Evolutionary conservation across 2,113 vertebrate genomes (phyloP).

Genomic region (Condylura cristata): DNA sequence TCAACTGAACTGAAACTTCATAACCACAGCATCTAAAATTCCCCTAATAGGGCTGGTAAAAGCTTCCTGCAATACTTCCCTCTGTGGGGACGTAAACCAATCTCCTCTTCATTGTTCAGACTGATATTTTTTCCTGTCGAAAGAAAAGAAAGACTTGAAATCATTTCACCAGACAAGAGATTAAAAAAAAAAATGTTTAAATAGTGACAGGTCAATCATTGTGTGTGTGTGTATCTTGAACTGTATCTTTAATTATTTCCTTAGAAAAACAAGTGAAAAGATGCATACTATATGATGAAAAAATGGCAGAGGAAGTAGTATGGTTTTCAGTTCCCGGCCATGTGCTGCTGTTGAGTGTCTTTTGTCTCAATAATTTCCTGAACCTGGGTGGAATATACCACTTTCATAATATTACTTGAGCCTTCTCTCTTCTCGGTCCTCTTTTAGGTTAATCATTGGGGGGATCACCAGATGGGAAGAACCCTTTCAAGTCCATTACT

Average conservation of each 20-base stretch:
- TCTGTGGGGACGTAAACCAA: slow-evolving; percentile 85
- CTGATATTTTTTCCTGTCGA: background rate
- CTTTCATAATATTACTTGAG: slow-evolving; percentile 73
- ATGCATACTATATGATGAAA: slow-evolving; percentile 80
- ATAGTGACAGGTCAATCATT: slow-evolving; percentile 61
- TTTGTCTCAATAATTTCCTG: slow-evolving; percentile 86
- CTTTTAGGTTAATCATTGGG: slow-evolving; percentile 79
- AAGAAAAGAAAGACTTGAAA: slow-evolving; percentile 79
- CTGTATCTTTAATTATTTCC: slow-evolving; percentile 89
- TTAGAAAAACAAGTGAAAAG: slow-evolving; percentile 84
- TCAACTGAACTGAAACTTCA: slow-evolving; percentile 72
- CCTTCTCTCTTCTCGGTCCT: slow-evolving; percentile 30
- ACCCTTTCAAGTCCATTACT: slow-evolving; percentile 84
- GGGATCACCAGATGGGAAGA: slow-evolving; percentile 85
- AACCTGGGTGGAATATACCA: slow-evolving; percentile 76
- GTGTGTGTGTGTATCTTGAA: slow-evolving; percentile 62
- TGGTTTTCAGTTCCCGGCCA: slow-evolving; percentile 82
- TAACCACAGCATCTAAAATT: slow-evolving; percentile 77
- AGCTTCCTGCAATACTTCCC: slow-evolving; percentile 77
- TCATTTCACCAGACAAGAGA: slow-evolving; percentile 70
- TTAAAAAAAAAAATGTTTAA: background rate
- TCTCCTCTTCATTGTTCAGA: slow-evolving; percentile 45
- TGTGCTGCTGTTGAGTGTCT: slow-evolving; percentile 78
- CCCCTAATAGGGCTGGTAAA: slow-evolving; percentile 81
- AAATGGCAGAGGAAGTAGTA: slow-evolving; percentile 84